phyloP scores from a whole-genome alignment of 2,113 vertebrate species.

The Triplophysa siluroides region DNA sequence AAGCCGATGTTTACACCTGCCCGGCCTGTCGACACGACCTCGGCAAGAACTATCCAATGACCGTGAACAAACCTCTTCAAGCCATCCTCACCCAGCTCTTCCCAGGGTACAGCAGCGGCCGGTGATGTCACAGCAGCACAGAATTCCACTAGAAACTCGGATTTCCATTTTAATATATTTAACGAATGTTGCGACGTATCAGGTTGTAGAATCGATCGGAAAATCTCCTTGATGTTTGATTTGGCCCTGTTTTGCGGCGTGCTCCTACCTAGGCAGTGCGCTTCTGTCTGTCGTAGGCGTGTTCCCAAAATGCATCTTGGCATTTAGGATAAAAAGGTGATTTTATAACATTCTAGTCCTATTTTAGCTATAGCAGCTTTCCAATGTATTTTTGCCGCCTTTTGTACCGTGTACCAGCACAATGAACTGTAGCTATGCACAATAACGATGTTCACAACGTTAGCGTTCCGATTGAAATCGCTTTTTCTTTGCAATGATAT shows the following conservation, averaged over 20 bases:
- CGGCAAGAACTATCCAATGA: conserved; percentile 84
- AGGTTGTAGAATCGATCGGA: conserved; percentile 28
- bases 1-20: conserved; percentile 91
- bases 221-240: neutral
- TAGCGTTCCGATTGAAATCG: neutral
- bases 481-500: neutral
- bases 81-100: conserved; percentile 89
- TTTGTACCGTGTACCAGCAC: conserved; percentile 45
- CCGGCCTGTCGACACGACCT: conserved; percentile 91
- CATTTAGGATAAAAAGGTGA: conserved; percentile 29
- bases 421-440: conserved; percentile 49
- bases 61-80: conserved; percentile 87
- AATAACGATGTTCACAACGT: conserved; percentile 41
- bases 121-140: conserved; percentile 72
- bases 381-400: conserved; percentile 13
- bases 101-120: conserved; percentile 92
- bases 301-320: neutral
- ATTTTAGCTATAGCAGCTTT: conserved; percentile 45
- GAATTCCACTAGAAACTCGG: conserved; percentile 66
- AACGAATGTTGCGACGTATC: conserved; percentile 58
- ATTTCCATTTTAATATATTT: conserved; percentile 74
- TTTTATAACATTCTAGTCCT: conserved; percentile 24
- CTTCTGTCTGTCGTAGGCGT: conserved; percentile 2
- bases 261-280: conserved; percentile 12
- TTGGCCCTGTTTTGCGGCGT: conserved; percentile 33